Evolutionary conservation across 2,797 vertebrate species (phyloP).

Genomic region (Chrysocyon brachyurus): DNA sequence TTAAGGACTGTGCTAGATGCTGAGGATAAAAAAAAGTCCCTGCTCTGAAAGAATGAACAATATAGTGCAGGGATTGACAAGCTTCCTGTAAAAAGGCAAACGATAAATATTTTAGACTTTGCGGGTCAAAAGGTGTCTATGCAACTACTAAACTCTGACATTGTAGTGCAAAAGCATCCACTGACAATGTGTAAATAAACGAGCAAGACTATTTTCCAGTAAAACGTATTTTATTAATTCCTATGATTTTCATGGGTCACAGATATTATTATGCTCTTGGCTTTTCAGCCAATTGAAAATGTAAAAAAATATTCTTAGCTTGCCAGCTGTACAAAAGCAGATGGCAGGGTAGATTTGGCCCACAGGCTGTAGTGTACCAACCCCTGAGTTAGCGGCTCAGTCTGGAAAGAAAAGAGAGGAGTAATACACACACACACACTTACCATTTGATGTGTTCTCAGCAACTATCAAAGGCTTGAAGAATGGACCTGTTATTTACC

Average conservation of each 20-base stretch:
- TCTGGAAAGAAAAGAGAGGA: not conserved
- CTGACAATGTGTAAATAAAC: slow-evolving; percentile 29
- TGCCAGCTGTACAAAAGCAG: not conserved
- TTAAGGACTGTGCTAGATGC: not conserved
- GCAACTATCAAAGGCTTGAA: not conserved
- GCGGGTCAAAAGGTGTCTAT: not conserved
- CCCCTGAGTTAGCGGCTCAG: not conserved
- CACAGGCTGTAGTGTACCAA: not conserved
- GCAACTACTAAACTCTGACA: not conserved
- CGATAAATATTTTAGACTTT: slow-evolving; percentile 30
- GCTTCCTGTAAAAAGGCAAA: not conserved
- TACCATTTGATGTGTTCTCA: not conserved
- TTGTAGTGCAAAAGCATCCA: not conserved
- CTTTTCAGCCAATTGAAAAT: slow-evolving; percentile 42
- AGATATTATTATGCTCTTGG: not conserved
- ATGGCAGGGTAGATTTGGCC: not conserved
- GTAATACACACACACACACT: not conserved
- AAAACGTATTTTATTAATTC: slow-evolving; percentile 2
- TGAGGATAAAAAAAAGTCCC: not conserved
- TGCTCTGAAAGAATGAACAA: slow-evolving; percentile 24
- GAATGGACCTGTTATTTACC: not conserved
- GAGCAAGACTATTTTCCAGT: not conserved
- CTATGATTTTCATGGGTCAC: not conserved
- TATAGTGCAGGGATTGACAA: not conserved
- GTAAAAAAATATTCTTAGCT: not conserved